Evolutionary conservation across 2,888 invertebrate species (phyloP), one percentile per base, ranked within the genome.

Genomic region (Drosophila conformis): DNA sequence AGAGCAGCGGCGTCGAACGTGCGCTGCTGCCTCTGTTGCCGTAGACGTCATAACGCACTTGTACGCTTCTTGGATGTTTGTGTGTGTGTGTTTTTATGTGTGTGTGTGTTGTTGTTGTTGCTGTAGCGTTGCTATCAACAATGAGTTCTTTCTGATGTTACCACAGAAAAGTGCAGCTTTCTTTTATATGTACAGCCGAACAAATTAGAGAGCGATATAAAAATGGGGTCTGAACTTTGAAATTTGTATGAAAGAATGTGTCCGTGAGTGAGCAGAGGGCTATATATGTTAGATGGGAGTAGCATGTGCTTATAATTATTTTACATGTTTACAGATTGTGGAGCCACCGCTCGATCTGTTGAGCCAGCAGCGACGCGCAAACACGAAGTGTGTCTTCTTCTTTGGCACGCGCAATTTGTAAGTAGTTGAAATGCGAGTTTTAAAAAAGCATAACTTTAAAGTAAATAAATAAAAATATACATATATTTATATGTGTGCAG

Each of bases 371-470:
- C 96, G 95, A 89, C 97, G 97, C 92, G 96, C 96, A 81, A 94
- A 94, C 66, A 95, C 95, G 72, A 96, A 96, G 91, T 98, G 98
- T 94, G 97, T 99, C 80, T 98, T 96, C 94, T 99, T 98, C 94
- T 98, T 98, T 93, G 98, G 98, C 66, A 96, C 97, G n/a, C 96
- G 97, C 89, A 98, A 98, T 93, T 98, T 97, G 98, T 98, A 95
- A 97, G 98, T 92, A 64, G 15, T 35, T 52, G 74, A 52, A 54
- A 73, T 35, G 49, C 4, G 15, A 29, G 18, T 33, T 42, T 2
- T 18, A n/a, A 18, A 38, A 18, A 2, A 4, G 6, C 11, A n/a
- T 2, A 11, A 46, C 18, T 11, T 15, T 35, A 18, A 35, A 36
- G 25, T 5, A 18, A 21, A 25, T 1, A 38, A 38, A 38, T 33